Conservation (phyloP, 2,888 invertebrate genomes). For the Zygogramma bicolorata region DNA sequence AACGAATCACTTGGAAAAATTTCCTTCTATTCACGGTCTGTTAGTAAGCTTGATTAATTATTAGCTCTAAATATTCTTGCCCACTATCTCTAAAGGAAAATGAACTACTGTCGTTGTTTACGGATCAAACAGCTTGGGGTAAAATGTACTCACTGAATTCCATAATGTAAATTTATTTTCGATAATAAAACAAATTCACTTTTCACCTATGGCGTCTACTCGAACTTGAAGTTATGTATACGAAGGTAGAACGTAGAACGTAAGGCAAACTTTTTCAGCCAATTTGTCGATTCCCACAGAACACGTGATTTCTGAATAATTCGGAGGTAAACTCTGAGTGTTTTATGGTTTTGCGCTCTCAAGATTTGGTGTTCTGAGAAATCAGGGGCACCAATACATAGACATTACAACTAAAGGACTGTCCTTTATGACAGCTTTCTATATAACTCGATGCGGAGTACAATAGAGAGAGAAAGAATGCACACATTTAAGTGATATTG, state of each 20-base stretch:
- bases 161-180: conserved; percentile 53
- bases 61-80: not conserved
- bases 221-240: conserved; percentile 4
- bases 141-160: conserved; percentile 52
- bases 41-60: not conserved
- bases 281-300: not conserved
- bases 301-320: too few relatives aligned
- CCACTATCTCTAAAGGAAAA: not conserved
- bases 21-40: not conserved
- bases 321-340: too few relatives aligned
- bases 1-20: conserved; percentile 4
- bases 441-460: too few relatives aligned
- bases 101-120: conserved; percentile 41
- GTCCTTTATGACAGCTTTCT: too few relatives aligned
- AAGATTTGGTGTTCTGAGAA: too few relatives aligned
- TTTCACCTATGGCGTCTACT: conserved; percentile 60
- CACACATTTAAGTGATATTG: too few relatives aligned
- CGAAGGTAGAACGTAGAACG: not conserved
- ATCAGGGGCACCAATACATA: too few relatives aligned
- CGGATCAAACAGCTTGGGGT: conserved; percentile 59
- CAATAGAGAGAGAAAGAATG: too few relatives aligned
- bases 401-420: too few relatives aligned
- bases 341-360: too few relatives aligned
- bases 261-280: not conserved
- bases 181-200: conserved; percentile 53